Base-by-base conservation (phyloP, 2,888 invertebrate species). In the Parelbella ahira region DNA sequence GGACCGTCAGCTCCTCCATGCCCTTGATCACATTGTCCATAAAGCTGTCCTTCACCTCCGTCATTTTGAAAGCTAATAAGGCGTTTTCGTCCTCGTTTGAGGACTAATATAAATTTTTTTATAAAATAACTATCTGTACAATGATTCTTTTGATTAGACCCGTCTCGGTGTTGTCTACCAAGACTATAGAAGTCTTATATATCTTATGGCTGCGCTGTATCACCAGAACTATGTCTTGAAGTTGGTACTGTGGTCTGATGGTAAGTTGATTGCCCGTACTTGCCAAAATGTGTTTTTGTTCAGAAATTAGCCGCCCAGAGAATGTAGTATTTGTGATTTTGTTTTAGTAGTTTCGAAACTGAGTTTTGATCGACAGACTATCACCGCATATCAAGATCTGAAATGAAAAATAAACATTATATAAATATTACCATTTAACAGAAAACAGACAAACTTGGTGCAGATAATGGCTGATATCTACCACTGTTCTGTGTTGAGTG, bases 341-440 rank as follows among this genome's bases (percentile, higher is more conserved):
- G 55, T 47, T 54, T 43, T 2, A 9, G 7, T 54, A 37, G 53
- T 38, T 41, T 42, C 42, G 34, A 42, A 27, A 53, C 48, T 50
- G 34, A 7, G 48, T 43, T 49, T 54, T 67, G 63, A 53, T 60
- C 50, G 42, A 33, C 24, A 69, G 42, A 69, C 63, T 74, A 69
- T 80, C 71, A 81, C 79, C 80, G 82, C 86, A 84, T 84, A 63
- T 81, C 84, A 86, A 83, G 83, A 86, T 77, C 86, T 87, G 86
- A 30, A 84, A 67, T 53, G 15, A 45, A 47, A 9, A 49, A 29
- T n/a, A n/a, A n/a, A n/a, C n/a, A n/a, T n/a, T n/a, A n/a, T n/a
- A n/a, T n/a, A n/a, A n/a, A n/a, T n/a, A n/a, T n/a, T n/a, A n/a
- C n/a, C n/a, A n/a, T n/a, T n/a, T n/a, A n/a, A n/a, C n/a, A n/a